These are phyloP conservation scores for Hydrocynus forskahlii DNA, from an alignment of 2,797 vertebrate genomes.

Conservation along the genomic window DNA sequence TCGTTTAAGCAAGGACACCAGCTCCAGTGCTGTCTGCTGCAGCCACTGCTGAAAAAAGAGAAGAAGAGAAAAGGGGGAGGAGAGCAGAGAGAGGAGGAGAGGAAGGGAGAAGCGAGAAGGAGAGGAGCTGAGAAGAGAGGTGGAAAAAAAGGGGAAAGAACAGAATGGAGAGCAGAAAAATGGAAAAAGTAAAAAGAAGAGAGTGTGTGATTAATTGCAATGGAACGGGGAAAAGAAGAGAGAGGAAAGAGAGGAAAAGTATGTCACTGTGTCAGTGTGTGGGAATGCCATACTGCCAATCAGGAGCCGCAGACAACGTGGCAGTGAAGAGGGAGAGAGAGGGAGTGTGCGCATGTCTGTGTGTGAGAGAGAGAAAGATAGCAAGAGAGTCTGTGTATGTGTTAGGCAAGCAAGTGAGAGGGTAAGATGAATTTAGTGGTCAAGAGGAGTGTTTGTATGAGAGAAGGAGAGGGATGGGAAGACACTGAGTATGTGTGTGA, in stretches of 20 bases:
- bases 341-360: conserved; percentile 14
- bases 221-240: conserved; percentile 21
- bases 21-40: conserved; percentile 36
- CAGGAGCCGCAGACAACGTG: conserved; percentile 64
- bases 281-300: conserved; percentile 53
- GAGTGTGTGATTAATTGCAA: conserved; percentile 21
- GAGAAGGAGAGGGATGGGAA: background rate
- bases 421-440: background rate
- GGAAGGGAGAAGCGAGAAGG: background rate
- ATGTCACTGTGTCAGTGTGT: conserved; percentile 59
- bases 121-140: background rate
- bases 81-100: background rate
- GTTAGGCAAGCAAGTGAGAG: background rate
- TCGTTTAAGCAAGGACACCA: background rate
- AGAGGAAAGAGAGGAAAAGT: conserved; percentile 33
- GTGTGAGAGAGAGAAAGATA: conserved; percentile 1
- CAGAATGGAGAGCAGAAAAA: background rate
- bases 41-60: conserved; percentile 31
- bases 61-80: background rate
- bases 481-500: background rate
- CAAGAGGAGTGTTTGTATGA: background rate
- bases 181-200: background rate
- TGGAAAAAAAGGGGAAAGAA: background rate
- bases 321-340: conserved; percentile 45
- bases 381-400: conserved; percentile 11